Evolutionary conservation across 2,888 invertebrate species (phyloP).

Genomic region (Lycia hirtaria): DNA sequence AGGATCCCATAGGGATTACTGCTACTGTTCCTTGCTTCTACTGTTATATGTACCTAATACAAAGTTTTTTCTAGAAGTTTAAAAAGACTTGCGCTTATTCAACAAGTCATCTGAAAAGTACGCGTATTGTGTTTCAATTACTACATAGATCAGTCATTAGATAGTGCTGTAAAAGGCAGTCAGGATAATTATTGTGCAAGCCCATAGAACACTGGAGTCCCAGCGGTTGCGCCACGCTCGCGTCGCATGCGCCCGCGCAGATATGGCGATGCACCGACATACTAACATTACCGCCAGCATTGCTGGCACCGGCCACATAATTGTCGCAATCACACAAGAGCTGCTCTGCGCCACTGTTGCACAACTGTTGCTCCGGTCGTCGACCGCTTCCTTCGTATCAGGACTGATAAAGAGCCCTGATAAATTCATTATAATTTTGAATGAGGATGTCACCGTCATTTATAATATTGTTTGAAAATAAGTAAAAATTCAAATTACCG

Average conservation of each 20-base stretch:
- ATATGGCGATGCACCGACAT: conserved; percentile 22
- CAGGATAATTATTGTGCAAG: conserved; percentile 36
- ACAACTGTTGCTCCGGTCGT: conserved; percentile 7
- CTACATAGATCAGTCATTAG: not conserved
- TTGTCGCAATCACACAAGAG: conserved; percentile 10
- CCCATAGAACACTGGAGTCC: conserved; percentile 4
- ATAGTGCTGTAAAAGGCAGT: conserved; percentile 18
- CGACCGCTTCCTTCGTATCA: conserved; percentile 18
- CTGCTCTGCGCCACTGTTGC: conserved; percentile 10
- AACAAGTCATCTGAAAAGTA: too few relatives aligned
- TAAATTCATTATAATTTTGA: not conserved
- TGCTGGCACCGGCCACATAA: not conserved
- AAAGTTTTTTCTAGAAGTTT: too few relatives aligned
- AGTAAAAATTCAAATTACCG: too few relatives aligned
- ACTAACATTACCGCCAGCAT: not conserved
- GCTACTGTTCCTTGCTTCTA: too few relatives aligned
- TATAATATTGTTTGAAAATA: not conserved
- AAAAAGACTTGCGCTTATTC: too few relatives aligned
- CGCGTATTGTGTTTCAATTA: too few relatives aligned
- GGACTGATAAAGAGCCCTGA: conserved; percentile 10
- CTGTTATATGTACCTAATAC: too few relatives aligned
- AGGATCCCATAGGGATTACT: too few relatives aligned
- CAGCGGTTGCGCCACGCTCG: conserved; percentile 18
- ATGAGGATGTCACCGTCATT: not conserved
- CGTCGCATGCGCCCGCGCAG: conserved; percentile 9